These are phyloP conservation scores for Myrmecobius fasciatus DNA, from an alignment of 2,113 vertebrate species.

Conservation along the genomic window DNA sequence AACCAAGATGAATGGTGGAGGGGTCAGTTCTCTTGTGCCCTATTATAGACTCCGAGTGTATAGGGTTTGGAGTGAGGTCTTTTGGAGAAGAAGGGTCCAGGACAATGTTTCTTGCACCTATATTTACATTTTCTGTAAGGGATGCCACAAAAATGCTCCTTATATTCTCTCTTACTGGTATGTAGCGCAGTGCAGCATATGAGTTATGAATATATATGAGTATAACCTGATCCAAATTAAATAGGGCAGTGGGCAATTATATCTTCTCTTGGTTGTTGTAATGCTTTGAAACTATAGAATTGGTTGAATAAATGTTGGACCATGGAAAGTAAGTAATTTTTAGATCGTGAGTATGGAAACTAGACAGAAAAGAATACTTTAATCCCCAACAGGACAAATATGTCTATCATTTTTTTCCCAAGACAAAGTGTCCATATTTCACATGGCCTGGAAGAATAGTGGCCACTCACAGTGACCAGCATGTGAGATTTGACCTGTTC, in stretches of 20 bases:
- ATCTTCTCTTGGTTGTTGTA: neutral
- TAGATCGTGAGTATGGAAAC: neutral
- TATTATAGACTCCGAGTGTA: neutral
- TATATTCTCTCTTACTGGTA: neutral
- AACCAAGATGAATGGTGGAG: neutral
- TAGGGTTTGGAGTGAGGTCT: neutral
- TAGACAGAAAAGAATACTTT: neutral
- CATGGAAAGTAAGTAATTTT: neutral
- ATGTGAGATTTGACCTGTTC: neutral
- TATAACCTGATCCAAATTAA: neutral
- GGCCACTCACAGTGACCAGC: neutral
- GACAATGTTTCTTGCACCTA: neutral
- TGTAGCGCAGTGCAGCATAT: neutral
- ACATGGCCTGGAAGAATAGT: neutral
- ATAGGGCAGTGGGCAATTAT: neutral
- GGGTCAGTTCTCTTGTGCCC: neutral
- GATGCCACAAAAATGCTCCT: neutral
- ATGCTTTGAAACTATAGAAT: neutral
- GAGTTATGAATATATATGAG: neutral
- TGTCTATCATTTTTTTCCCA: neutral
- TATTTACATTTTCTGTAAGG: neutral
- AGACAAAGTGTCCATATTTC: neutral
- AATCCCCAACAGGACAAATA: neutral
- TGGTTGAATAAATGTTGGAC: neutral
- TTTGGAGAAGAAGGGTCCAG: neutral